phyloP scores from a whole-genome alignment of 2,797 vertebrate genomes.

The Sphenodon punctatus region DNA sequence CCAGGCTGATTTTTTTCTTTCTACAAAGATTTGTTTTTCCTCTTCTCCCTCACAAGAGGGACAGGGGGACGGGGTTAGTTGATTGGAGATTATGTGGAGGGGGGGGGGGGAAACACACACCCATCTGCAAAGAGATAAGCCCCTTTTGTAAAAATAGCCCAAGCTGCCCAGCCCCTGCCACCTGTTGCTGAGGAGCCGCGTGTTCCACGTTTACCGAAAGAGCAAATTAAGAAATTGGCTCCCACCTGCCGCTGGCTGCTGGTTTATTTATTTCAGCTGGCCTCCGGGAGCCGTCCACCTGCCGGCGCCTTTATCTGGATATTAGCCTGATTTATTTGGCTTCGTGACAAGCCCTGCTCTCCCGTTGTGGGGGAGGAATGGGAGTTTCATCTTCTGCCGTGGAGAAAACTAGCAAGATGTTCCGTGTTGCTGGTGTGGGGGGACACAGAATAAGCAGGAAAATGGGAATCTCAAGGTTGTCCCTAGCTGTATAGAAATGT shows the following conservation, averaged over 20 bases:
- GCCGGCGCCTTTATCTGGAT: constrained; percentile 58
- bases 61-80: neutral
- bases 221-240: constrained; percentile 38
- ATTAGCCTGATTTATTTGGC: constrained; percentile 33
- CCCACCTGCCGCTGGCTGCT: neutral
- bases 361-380: fast-evolving
- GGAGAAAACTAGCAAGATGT: too few relatives aligned
- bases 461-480: too few relatives aligned
- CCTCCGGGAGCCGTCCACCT: constrained; percentile 47
- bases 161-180: constrained; percentile 17
- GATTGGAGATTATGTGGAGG: constrained; percentile 56
- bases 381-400: too few relatives aligned
- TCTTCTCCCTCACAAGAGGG: neutral
- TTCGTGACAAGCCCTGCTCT: neutral
- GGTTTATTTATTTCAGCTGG: constrained; percentile 48
- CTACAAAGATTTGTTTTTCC: neutral
- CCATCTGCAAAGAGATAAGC: constrained; percentile 41
- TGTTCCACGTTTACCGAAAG: constrained; percentile 5
- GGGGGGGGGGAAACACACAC: neutral
- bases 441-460: too few relatives aligned
- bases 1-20: neutral
- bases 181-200: constrained; percentile 47
- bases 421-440: too few relatives aligned
- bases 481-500: too few relatives aligned
- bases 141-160: constrained; percentile 63